Evolutionary conservation across 2,797 vertebrate species (phyloP).

Genomic region (Sebastes paucispinis): DNA sequence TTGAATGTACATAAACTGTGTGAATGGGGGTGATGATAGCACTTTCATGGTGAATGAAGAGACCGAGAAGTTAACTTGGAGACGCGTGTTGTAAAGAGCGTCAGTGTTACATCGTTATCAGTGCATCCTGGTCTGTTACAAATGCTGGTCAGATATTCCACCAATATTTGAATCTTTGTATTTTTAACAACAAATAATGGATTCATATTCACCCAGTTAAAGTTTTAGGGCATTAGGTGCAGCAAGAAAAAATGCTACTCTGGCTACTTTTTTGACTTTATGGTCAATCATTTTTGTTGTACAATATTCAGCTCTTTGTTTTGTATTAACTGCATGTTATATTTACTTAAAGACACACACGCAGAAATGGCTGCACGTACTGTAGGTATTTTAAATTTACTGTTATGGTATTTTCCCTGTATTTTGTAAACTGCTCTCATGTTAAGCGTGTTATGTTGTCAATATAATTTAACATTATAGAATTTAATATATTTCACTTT

Average conservation of each 20-base stretch:
- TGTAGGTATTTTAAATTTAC: not conserved
- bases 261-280: not conserved
- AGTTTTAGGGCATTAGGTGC: not conserved
- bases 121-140: constrained; percentile 47
- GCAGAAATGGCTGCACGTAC: not conserved
- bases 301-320: constrained; percentile 6
- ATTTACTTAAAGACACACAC: constrained; percentile 6
- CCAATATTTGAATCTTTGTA: not conserved
- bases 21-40: not conserved
- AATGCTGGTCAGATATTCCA: constrained; percentile 7
- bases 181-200: constrained; percentile 3
- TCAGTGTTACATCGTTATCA: constrained; percentile 37
- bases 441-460: constrained; percentile 52
- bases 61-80: not conserved
- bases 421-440: constrained; percentile 55
- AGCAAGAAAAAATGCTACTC: not conserved
- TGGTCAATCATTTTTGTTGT: not conserved
- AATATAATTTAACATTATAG: constrained; percentile 75
- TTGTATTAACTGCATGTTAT: constrained; percentile 35
- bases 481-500: constrained; percentile 82
- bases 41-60: constrained; percentile 26
- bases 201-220: not conserved
- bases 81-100: not conserved
- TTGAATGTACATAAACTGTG: not conserved
- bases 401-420: constrained; percentile 14